Conservation (phyloP, 92 coral and sea anemone species). For the Plumapathes pennacea region DNA sequence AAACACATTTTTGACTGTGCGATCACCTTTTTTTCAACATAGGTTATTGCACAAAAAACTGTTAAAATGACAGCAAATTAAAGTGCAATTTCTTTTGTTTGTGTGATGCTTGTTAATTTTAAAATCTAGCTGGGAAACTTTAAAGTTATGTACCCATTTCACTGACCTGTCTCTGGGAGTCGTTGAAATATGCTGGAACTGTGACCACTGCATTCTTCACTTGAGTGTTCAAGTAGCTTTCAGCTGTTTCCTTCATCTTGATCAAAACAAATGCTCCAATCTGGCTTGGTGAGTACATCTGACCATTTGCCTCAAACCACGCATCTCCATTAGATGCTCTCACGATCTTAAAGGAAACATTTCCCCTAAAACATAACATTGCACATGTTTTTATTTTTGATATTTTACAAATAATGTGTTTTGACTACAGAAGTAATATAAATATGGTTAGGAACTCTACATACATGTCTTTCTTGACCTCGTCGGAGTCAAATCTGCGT, state of each 20-base stretch:
- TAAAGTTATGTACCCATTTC: no score
- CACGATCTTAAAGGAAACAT: constrained; percentile 72
- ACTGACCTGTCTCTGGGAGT: constrained; percentile 93
- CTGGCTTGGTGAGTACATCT: constrained; percentile 93
- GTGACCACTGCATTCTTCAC: constrained; percentile 92
- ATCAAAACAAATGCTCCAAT: constrained; percentile 92
- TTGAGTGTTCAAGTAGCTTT: constrained; percentile 73
- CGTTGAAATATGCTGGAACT: constrained; percentile 94
- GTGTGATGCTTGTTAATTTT: no score
- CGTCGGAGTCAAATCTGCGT: constrained; percentile 82
- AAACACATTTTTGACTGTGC: no score
- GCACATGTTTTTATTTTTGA: not conserved
- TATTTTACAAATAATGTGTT: no score
- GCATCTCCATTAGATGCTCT: constrained; percentile 95
- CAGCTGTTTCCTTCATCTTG: constrained; percentile 96
- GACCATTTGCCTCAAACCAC: constrained; percentile 93
- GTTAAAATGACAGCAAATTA: no score
- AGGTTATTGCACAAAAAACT: no score
- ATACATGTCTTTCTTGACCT: constrained; percentile 87
- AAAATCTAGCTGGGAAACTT: no score
- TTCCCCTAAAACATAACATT: constrained; percentile 45
- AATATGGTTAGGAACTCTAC: no score
- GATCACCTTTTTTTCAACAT: no score
- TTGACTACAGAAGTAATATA: no score
- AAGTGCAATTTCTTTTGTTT: no score